phyloP scores from a whole-genome alignment of 2,113 vertebrate genomes.

The Edolisoma coerulescens region DNA sequence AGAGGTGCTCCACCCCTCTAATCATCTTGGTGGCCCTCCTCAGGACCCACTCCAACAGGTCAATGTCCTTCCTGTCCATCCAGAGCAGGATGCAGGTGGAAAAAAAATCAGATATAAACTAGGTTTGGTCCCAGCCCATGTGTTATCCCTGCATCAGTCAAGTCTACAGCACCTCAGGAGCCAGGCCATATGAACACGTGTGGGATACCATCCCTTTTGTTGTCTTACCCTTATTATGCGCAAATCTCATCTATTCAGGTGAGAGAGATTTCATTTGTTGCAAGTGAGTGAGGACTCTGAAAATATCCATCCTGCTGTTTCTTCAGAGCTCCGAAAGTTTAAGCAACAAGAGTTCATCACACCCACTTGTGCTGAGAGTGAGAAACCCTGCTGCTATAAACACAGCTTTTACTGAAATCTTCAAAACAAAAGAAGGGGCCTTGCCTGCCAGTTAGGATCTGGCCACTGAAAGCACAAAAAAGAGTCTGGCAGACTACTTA shows the following conservation, averaged over 20 bases:
- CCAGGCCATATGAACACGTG: not conserved
- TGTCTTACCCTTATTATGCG: not conserved
- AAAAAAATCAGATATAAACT: not conserved
- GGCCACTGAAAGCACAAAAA: not conserved
- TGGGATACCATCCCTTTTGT: not conserved
- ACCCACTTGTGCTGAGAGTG: rapidly evolving
- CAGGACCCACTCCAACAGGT: not conserved
- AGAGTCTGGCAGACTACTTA: too few species aligned
- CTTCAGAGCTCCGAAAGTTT: not conserved
- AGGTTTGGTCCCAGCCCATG: not conserved
- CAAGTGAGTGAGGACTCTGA: not conserved
- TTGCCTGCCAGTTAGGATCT: not conserved
- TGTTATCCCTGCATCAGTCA: not conserved
- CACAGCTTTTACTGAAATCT: not conserved
- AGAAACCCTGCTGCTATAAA: not conserved
- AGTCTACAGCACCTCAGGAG: not conserved
- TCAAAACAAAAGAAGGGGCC: not conserved
- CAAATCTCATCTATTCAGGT: not conserved
- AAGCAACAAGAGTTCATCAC: not conserved
- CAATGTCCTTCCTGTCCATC: not conserved
- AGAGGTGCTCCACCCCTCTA: not conserved
- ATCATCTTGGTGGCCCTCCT: not conserved
- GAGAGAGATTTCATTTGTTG: not conserved
- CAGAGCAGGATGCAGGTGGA: not conserved
- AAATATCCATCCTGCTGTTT: not conserved